Conservation (phyloP, 1,140 invertebrate species). For the Papilio machaon region DNA sequence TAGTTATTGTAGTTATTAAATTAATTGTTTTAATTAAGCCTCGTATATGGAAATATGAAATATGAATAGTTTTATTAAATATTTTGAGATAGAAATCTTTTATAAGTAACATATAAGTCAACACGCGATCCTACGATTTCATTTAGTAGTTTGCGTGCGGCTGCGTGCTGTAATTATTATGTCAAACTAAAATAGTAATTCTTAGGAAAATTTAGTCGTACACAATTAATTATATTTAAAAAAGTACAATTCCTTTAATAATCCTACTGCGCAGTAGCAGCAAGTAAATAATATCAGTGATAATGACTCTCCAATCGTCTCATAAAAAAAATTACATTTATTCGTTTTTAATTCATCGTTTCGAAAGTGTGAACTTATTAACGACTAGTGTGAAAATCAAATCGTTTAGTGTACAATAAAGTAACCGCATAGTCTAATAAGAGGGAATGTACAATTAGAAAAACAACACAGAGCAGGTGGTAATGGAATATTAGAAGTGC, state of each 20-base stretch:
- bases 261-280: too few species aligned
- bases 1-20: not conserved
- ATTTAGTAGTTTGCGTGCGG: conserved; percentile 5
- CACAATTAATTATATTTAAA: conserved; percentile 5
- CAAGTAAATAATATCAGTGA: not conserved
- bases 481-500: conserved; percentile 23
- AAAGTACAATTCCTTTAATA: not conserved
- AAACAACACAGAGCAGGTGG: not conserved
- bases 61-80: conserved; percentile 26
- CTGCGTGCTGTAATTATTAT: conserved; percentile 21
- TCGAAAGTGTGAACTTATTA: not conserved
- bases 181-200: conserved; percentile 18
- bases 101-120: conserved; percentile 3
- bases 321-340: too few species aligned
- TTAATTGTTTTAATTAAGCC: conserved; percentile 16
- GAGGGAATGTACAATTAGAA: conserved; percentile 5
- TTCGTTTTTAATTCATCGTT: not conserved
- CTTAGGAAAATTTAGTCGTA: not conserved
- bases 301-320: not conserved
- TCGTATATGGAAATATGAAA: conserved; percentile 4
- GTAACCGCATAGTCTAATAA: not conserved
- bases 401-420: not conserved
- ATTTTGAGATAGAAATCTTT: conserved; percentile 12
- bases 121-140: conserved; percentile 18
- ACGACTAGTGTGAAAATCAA: not conserved